Conservation (phyloP, 2,797 vertebrate genomes). For the Hapalemur alaotrensis region DNA sequence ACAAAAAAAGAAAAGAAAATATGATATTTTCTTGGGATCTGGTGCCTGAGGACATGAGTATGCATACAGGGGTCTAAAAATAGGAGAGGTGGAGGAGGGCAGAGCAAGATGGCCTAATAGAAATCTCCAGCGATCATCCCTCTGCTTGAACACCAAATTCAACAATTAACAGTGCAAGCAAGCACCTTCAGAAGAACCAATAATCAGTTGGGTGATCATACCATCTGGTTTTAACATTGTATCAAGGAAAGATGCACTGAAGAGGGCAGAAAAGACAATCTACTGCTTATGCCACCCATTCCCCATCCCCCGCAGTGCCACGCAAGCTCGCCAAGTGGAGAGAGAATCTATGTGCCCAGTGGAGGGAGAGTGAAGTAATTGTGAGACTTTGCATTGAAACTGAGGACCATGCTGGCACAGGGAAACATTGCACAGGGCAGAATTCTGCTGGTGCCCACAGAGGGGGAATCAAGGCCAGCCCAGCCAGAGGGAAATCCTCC, state of each 20-base stretch:
- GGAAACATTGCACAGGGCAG: background rate
- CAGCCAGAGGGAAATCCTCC: background rate
- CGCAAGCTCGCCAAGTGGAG: background rate
- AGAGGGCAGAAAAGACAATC: background rate
- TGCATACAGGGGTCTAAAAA: background rate
- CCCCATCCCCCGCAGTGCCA: background rate
- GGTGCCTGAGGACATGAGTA: background rate
- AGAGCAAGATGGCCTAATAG: background rate
- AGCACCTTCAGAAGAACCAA: background rate
- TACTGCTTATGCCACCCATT: background rate
- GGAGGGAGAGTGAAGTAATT: background rate
- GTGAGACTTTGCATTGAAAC: background rate
- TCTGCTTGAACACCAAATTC: background rate
- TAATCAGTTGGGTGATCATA: background rate
- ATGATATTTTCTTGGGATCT: background rate
- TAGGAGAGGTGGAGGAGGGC: too few species aligned
- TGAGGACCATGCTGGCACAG: background rate
- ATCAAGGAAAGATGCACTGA: background rate
- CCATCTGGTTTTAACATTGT: background rate
- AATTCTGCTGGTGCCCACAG: background rate
- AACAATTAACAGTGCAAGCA: background rate
- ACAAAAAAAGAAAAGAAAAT: background rate
- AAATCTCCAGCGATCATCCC: background rate
- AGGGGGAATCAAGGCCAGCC: background rate
- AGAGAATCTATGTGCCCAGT: background rate